Evolutionary conservation across 2,888 invertebrate species (phyloP).

Genomic region (Dorcus parallelipipedus): DNA sequence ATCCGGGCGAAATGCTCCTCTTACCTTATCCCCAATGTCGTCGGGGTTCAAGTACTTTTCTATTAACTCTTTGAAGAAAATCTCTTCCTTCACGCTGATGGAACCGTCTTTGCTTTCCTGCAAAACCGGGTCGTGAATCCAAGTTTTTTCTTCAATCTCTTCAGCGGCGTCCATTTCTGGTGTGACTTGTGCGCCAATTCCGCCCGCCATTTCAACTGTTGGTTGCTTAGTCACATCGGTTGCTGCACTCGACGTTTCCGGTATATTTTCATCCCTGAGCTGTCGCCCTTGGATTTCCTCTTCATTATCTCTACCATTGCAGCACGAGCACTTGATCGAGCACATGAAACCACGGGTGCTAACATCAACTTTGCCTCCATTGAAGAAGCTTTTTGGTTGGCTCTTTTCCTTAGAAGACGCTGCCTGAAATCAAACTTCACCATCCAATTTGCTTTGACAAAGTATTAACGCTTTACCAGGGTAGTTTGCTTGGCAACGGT

Average conservation of each 20-base stretch:
- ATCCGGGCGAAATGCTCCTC: too few relatives aligned
- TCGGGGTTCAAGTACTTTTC: conserved; percentile 73
- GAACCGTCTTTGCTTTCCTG: conserved; percentile 64
- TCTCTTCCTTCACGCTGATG: conserved; percentile 62
- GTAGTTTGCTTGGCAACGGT: conserved; percentile 41
- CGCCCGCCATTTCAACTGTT: too few relatives aligned
- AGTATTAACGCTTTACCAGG: too few relatives aligned
- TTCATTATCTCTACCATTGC: conserved; percentile 40
- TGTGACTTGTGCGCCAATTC: too few relatives aligned
- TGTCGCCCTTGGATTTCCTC: conserved; percentile 22
- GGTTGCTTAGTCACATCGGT: neutral
- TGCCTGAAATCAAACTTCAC: neutral
- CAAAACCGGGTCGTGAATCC: conserved; percentile 69
- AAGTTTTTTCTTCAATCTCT: conserved; percentile 41
- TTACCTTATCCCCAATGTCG: conserved; percentile 59
- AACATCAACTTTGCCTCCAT: neutral
- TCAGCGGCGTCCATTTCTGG: conserved; percentile 37
- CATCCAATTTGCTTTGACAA: neutral
- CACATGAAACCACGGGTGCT: too few relatives aligned
- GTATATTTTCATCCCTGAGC: conserved; percentile 26
- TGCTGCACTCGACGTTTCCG: conserved; percentile 4
- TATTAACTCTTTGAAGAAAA: conserved; percentile 76
- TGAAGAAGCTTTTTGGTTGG: neutral
- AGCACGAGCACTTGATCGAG: conserved; percentile 54
- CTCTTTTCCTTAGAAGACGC: neutral